Conservation (phyloP, 2,888 invertebrate genomes). For the Tipula vernalis region DNA sequence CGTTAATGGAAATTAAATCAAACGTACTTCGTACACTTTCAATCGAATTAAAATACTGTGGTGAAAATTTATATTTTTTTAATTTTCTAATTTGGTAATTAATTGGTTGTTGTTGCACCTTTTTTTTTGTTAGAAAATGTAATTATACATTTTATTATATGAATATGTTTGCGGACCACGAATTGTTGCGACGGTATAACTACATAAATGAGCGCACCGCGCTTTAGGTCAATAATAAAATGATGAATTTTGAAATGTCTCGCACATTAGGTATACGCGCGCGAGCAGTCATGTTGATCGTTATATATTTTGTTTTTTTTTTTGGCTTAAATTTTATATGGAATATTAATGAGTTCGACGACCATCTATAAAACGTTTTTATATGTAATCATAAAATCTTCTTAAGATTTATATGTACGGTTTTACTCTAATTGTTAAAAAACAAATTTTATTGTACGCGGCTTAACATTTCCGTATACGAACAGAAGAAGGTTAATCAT, state of each 20-base stretch:
- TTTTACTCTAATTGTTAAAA: too few species aligned
- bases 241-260: too few species aligned
- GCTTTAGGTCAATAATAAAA: neutral
- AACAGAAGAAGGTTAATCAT: neutral
- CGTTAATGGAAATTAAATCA: neutral
- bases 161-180: neutral
- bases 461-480: too few species aligned
- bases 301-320: too few species aligned
- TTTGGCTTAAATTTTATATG: neutral
- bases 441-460: neutral
- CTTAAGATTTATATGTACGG: neutral
- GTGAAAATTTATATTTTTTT: neutral
- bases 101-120: neutral
- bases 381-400: neutral
- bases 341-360: neutral
- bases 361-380: neutral
- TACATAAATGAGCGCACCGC: too few species aligned
- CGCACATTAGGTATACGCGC: too few species aligned
- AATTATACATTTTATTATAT: neutral
- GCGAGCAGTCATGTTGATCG: too few species aligned
- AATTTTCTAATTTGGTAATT: neutral
- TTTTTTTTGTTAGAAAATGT: neutral
- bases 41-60: neutral
- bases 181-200: neutral
- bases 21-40: neutral